Evolutionary conservation across 2,797 vertebrate genomes (phyloP).

Genomic region (Lates japonicus): DNA sequence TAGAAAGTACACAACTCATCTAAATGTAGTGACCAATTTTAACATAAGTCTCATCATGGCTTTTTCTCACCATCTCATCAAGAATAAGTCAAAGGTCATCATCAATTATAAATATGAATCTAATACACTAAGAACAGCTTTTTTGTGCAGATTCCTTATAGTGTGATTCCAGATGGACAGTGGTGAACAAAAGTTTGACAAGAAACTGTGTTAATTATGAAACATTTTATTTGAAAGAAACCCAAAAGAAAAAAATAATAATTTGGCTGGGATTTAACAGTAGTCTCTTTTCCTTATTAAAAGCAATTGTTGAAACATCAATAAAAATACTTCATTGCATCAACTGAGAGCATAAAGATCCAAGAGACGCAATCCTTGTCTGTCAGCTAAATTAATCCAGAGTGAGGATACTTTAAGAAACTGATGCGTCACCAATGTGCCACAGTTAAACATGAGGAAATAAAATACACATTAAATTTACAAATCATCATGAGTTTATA

Average conservation of each 20-base stretch:
- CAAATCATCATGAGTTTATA: slow-evolving; percentile 33
- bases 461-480: slow-evolving; percentile 11
- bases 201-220: not conserved
- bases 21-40: too few relatives aligned
- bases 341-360: slow-evolving; percentile 49
- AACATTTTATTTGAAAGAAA: slow-evolving; percentile 77
- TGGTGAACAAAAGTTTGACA: not conserved
- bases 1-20: too few relatives aligned
- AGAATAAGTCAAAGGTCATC: too few relatives aligned
- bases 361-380: not conserved
- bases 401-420: not conserved
- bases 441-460: slow-evolving; percentile 15
- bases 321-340: slow-evolving; percentile 71
- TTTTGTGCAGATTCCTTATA: not conserved
- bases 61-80: too few relatives aligned
- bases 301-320: slow-evolving; percentile 67
- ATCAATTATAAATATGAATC: too few relatives aligned
- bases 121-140: not conserved
- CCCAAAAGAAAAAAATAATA: slow-evolving; percentile 38
- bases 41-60: too few relatives aligned
- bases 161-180: too few relatives aligned
- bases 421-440: slow-evolving; percentile 40
- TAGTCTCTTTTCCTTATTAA: slow-evolving; percentile 69
- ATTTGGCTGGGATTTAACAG: slow-evolving; percentile 58
- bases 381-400: not conserved